Percentiles rank a stretch among this genome's conserved stretches.
phyloP scores from a whole-genome alignment of 2,797 vertebrate species.

The Cyclopterus lumpus region DNA sequence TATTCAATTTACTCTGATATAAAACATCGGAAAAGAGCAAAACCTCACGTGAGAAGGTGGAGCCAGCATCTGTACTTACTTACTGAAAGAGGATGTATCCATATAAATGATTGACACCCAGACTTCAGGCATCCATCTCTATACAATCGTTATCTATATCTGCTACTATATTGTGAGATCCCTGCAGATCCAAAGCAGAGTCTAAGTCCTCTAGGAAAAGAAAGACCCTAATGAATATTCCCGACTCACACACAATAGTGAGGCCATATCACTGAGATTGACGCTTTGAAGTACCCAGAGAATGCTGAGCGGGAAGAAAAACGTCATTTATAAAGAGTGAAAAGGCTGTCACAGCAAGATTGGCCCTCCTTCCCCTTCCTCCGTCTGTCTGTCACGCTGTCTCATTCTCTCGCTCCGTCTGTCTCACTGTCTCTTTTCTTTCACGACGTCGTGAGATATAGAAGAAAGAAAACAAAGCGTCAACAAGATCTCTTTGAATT shows the following conservation, averaged over 20 bases:
- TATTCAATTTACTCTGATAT: not conserved
- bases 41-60: not conserved
- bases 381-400: slow-evolving; percentile 55
- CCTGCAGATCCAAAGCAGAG: slow-evolving; percentile 46
- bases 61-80: not conserved
- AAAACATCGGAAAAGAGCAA: not conserved
- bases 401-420: slow-evolving; percentile 46
- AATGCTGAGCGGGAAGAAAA: slow-evolving; percentile 65
- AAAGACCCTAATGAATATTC: slow-evolving; percentile 76
- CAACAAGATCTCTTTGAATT: slow-evolving; percentile 17
- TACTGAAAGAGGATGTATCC: not conserved
- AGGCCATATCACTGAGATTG: slow-evolving; percentile 63
- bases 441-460: slow-evolving; percentile 35
- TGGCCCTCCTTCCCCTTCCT: slow-evolving; percentile 32
- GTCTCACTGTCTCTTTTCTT: slow-evolving; percentile 41
- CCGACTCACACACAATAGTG: slow-evolving; percentile 69
- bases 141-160: slow-evolving; percentile 2
- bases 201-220: slow-evolving; percentile 43
- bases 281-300: slow-evolving; percentile 78
- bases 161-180: slow-evolving; percentile 28
- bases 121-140: slow-evolving; percentile 6
- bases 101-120: slow-evolving; percentile 11
- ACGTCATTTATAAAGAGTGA: slow-evolving; percentile 70
- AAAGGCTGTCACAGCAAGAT: slow-evolving; percentile 77
- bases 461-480: slow-evolving; percentile 29